These are phyloP conservation scores for Rallus limicola DNA, from an alignment of 2,113 vertebrate genomes.

Conservation along the genomic window DNA sequence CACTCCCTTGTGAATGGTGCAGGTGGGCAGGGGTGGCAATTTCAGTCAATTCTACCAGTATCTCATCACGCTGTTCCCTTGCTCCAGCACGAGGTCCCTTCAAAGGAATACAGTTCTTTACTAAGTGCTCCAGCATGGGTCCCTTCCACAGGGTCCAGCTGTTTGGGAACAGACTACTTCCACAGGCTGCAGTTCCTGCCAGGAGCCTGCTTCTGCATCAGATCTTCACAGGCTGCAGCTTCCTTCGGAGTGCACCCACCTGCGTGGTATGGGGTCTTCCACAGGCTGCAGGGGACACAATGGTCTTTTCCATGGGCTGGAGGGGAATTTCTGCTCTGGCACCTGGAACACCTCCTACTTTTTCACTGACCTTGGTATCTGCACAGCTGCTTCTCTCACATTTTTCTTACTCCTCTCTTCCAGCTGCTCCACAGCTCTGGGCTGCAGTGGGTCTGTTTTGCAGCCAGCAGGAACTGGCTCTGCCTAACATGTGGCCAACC, in stretches of 20 bases:
- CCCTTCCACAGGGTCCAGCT: rapidly evolving
- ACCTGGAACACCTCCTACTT: background rate
- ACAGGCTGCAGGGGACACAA: background rate
- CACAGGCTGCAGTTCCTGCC: background rate
- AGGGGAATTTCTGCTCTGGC: background rate
- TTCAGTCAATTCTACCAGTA: background rate
- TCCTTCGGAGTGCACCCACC: background rate
- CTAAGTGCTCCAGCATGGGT: background rate
- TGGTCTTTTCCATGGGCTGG: background rate
- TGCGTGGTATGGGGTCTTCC: background rate
- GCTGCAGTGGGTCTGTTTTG: background rate
- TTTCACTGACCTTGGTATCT: background rate
- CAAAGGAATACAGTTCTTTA: background rate
- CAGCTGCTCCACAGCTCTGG: background rate
- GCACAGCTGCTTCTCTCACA: background rate
- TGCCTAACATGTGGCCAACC: background rate
- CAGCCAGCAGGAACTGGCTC: background rate
- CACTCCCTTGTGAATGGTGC: rapidly evolving
- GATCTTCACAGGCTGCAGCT: background rate
- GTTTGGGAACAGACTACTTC: background rate
- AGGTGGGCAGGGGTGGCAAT: background rate
- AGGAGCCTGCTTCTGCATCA: background rate
- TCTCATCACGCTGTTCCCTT: background rate
- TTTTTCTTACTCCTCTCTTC: background rate
- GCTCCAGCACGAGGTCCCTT: background rate